Evolutionary conservation across 2,113 vertebrate genomes (phyloP), one percentile per base, ranked within the genome.

Genomic region (Entomyzon cyanotis): DNA sequence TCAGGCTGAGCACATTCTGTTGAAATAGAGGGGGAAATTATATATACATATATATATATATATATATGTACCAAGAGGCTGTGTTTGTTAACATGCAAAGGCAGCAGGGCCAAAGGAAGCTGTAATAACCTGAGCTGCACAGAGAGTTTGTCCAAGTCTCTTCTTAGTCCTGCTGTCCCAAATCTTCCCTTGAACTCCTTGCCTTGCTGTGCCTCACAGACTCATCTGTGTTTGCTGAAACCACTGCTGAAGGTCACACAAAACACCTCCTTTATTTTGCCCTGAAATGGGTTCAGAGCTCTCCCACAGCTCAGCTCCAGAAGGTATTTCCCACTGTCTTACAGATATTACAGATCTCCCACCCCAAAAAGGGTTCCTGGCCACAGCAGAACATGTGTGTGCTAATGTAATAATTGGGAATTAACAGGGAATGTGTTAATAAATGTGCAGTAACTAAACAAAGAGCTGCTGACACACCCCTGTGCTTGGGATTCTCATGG

Each of bases 21-120:
- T 42, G 62, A 69, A 94, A 64, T 15, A 70, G 14, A 6, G 9
- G 8, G 12, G n/a, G 9, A 44, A 60, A 52, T 59, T 1, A 25
- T 2, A 65, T 7, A 15, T 3, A 25, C 2, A 37, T 27, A 7
- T 42, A 2, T 25, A 7, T 39, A 8, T 17, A 21, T 33, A 2
- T 39, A 14, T 15, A 4, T 49, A 28, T 11, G 53, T 64, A 31
- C n/a, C 27, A 63, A 56, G 2, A 30, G 89, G 60, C 77, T 33
- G 74, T 81, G 69, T 25, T 85, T n/a, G 28, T 31, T 58, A 53
- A 35, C 17, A 1, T 3, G 33, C 8, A 52, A 17, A 71, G 42
- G 42, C 46, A 85, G 65, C 44, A 28, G 56, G 65, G 12, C 44
- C 15, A 15, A 37, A 49, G 44, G 75, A 75, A 52, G 12, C 22